Base-by-base conservation (phyloP, 1,140 invertebrate genomes). In the Leptinotarsa texana region DNA sequence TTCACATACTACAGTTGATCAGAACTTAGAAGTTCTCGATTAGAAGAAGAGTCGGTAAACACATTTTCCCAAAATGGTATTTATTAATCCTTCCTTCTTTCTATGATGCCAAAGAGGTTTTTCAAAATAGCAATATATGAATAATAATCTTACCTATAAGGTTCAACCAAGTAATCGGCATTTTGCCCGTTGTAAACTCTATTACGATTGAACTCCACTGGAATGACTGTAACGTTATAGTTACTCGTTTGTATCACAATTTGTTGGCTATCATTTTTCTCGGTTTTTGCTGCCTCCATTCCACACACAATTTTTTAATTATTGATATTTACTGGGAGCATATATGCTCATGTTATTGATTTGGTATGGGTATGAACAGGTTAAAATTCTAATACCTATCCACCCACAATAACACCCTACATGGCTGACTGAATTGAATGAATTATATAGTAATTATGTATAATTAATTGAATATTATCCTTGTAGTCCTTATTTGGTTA, bases 201-300 rank as follows among this genome's bases (percentile, higher is more conserved):
- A 73, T 79, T 81, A 21, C 78, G 71, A 61, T 76, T 62, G 76
- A 78, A 82, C 68, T 82, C 80, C 2, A 82, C 78, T 63, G 81
- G 80, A 48, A 82, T 81, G 6, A 82, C 81, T 68, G 81, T 81
- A 11, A 81, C 80, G 74, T 78, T 78, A 67, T 82, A 82, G 73
- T 77, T 82, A 69, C 73, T 81, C 48, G 79, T 71, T 69, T 81
- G 80, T 48, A 77, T 80, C 67, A 73, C 73, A 47, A 77, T 76
- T 73, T 80, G 78, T 73, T 79, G 80, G 33, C 17, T 79, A 22
- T 82, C 81, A 75, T 79, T 81, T 15, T 22, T 74, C 15, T 79
- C 76, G 8, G 69, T 4, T 33, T 47, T 47, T n/a, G 51, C 22
- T 33, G 13, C 22, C 15, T 24, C 57, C 22, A 63, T 51, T 51